A percentile compares a stretch with the other conserved stretches of the same genome.
These are phyloP conservation scores for Lepidochrysops patricia DNA, from an alignment of 2,888 invertebrate species.

Conservation along the genomic window DNA sequence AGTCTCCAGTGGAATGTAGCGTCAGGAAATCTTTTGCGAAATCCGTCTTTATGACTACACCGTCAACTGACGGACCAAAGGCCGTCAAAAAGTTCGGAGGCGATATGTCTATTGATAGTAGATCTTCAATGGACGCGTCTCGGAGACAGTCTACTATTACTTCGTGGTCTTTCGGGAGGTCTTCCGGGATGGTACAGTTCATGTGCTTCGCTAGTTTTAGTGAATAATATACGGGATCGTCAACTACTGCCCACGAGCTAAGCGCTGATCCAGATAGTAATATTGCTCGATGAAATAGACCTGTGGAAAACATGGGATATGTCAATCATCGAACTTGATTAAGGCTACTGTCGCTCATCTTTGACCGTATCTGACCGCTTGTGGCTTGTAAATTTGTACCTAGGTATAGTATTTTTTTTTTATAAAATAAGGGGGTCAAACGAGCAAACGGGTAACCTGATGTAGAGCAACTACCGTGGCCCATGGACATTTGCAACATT, in stretches of 20 bases:
- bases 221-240: constrained; percentile 88
- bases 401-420: too few species aligned
- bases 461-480: too few species aligned
- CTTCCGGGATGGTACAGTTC: constrained; percentile 88
- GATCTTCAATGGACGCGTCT: constrained; percentile 81
- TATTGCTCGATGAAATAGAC: constrained; percentile 90
- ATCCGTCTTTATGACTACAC: constrained; percentile 92
- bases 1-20: constrained; percentile 78
- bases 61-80: constrained; percentile 95
- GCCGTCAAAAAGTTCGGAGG: constrained; percentile 88
- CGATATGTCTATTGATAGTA: constrained; percentile 83
- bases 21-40: constrained; percentile 86
- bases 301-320: constrained; percentile 51
- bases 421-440: too few species aligned
- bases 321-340: too few species aligned
- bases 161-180: constrained; percentile 87
- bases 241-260: constrained; percentile 92
- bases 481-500: too few species aligned
- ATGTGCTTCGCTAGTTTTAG: constrained; percentile 85
- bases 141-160: constrained; percentile 88
- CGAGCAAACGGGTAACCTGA: too few species aligned
- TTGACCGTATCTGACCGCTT: too few species aligned
- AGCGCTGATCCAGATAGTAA: constrained; percentile 90
- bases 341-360: too few species aligned
- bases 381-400: too few species aligned